Conservation (phyloP, 2,797 vertebrate genomes). For the Muscicapa striata region DNA sequence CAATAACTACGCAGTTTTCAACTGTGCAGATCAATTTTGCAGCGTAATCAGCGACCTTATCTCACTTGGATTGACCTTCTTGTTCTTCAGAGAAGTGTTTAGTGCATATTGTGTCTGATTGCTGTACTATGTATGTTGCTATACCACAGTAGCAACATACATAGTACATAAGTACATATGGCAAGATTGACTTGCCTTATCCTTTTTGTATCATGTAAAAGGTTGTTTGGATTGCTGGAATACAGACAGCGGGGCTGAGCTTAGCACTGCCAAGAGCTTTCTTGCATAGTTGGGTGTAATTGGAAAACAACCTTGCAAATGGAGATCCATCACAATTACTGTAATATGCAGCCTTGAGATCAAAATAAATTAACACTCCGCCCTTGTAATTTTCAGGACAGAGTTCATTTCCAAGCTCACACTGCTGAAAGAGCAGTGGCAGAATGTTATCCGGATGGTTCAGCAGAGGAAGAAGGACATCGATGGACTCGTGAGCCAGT, state of each 20-base stretch:
- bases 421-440: conserved; percentile 86
- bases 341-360: not conserved
- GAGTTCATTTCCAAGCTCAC: conserved; percentile 87
- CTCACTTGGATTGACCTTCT: not conserved
- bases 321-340: not conserved
- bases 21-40: not conserved
- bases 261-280: not conserved
- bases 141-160: accelerated
- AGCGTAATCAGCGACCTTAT: not conserved
- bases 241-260: not conserved
- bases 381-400: conserved; percentile 73
- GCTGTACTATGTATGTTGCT: not conserved
- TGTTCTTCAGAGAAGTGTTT: not conserved
- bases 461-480: conserved; percentile 82
- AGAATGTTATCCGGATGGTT: conserved; percentile 75
- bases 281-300: not conserved
- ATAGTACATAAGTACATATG: no score
- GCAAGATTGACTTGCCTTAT: not conserved
- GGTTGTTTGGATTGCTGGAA: not conserved
- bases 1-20: not conserved
- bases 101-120: not conserved
- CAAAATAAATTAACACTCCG: not conserved
- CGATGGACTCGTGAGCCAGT: conserved; percentile 79
- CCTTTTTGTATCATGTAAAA: not conserved
- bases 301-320: not conserved